A percentile compares a stretch with the other conserved stretches of the same genome.
Conservation (phyloP, 1,140 invertebrate genomes). For the Cotesia typhae region DNA sequence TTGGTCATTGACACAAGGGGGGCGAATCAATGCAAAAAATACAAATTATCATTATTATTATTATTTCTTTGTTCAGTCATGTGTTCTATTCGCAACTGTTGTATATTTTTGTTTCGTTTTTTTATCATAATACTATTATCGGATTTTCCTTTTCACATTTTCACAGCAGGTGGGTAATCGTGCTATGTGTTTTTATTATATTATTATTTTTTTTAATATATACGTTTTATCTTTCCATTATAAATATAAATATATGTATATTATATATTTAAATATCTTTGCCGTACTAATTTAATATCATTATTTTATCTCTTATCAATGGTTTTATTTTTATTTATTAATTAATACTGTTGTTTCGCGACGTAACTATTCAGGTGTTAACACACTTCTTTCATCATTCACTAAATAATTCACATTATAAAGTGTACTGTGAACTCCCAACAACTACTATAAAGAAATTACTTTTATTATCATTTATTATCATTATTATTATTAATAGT, state of each 20-base stretch:
- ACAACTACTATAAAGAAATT: neutral
- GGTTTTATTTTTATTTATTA: neutral
- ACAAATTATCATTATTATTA: no score
- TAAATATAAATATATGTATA: constrained; percentile 43
- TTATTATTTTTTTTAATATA: constrained; percentile 32
- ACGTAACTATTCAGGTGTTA: constrained; percentile 18
- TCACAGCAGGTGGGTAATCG: constrained; percentile 14
- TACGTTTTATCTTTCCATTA: constrained; percentile 43
- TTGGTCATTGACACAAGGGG: no score
- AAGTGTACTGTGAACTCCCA: neutral
- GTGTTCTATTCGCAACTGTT: neutral
- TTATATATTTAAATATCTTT: constrained; percentile 38
- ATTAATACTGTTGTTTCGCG: constrained; percentile 9
- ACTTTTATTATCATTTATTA: neutral
- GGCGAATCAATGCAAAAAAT: neutral
- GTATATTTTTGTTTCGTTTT: neutral
- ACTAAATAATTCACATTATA: neutral
- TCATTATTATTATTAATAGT: no score
- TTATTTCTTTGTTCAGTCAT: constrained; percentile 4
- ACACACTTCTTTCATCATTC: constrained; percentile 9
- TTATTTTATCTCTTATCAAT: constrained; percentile 23
- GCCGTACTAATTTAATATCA: constrained; percentile 30
- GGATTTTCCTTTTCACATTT: constrained; percentile 16
- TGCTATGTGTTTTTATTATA: constrained; percentile 4
- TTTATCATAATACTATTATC: constrained; percentile 20